phyloP scores from a whole-genome alignment of 2,113 vertebrate genomes.

The Neogobius melanostomus region DNA sequence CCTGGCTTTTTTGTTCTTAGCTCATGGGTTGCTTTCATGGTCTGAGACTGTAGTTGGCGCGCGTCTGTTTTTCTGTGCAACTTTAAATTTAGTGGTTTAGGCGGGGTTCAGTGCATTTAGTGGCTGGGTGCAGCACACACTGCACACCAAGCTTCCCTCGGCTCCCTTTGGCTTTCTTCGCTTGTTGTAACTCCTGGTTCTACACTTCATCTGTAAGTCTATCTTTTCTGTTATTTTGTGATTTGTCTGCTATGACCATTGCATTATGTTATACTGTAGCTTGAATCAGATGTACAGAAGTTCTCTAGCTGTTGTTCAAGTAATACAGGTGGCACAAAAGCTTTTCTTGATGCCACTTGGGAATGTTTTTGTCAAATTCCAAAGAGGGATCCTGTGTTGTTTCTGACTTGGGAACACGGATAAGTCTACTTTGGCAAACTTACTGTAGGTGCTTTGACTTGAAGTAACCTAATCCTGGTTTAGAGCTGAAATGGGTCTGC shows the following conservation, averaged over 20 bases:
- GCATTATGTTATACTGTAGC: neutral
- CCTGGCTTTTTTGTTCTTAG: conserved; percentile 22
- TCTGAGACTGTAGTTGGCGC: conserved; percentile 35
- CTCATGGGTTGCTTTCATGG: conserved; percentile 35
- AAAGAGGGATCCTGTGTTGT: too few species aligned
- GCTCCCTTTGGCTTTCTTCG: conserved; percentile 35
- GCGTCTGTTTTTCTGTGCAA: conserved; percentile 57
- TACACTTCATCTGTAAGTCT: conserved; percentile 61
- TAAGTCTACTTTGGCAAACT: too few species aligned
- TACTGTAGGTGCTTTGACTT: too few species aligned
- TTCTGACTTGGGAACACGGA: too few species aligned
- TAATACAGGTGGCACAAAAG: too few species aligned
- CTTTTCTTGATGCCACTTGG: too few species aligned
- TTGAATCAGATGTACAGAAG: neutral
- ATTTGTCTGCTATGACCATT: neutral
- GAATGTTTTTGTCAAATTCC: too few species aligned
- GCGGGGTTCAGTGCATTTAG: conserved; percentile 75
- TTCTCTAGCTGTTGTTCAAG: too few species aligned
- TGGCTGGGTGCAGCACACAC: conserved; percentile 47
- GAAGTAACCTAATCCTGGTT: too few species aligned
- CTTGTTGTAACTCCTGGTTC: conserved; percentile 21
- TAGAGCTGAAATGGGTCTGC: too few species aligned
- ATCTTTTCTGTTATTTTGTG: neutral
- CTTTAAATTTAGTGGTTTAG: conserved; percentile 76
- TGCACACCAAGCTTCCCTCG: conserved; percentile 49